Percentiles rank a stretch among this genome's conserved stretches.
These are phyloP conservation scores for Pheucticus melanocephalus DNA, from an alignment of 2,113 vertebrate genomes.

Conservation along the genomic window DNA sequence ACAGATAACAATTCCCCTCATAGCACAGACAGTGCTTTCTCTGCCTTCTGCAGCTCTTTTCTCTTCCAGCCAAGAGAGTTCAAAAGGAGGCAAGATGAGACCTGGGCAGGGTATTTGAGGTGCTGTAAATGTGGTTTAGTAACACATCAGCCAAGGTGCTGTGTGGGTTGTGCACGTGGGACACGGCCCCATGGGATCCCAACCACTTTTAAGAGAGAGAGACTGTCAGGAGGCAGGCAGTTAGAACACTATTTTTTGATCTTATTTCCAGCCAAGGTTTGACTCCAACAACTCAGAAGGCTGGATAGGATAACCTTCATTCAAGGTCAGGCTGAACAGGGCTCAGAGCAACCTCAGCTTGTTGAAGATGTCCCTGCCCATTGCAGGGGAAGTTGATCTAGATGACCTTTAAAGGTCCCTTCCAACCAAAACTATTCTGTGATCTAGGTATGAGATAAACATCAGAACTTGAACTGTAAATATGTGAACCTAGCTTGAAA, in stretches of 20 bases:
- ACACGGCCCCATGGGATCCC: rapidly evolving
- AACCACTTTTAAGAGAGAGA: not conserved
- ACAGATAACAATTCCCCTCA: not conserved
- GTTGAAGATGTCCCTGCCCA: not conserved
- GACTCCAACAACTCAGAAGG: not conserved
- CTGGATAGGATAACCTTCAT: not conserved
- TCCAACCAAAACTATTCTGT: not conserved
- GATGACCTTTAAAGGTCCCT: not conserved
- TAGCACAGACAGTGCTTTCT: not conserved
- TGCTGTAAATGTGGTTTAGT: not conserved
- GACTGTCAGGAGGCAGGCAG: not conserved
- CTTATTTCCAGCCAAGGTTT: not conserved
- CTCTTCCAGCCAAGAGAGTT: not conserved
- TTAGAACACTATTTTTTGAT: not conserved
- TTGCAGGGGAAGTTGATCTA: not conserved
- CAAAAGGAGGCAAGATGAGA: not conserved
- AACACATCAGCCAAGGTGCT: not conserved
- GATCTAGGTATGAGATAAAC: not conserved
- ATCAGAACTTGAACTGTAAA: not conserved
- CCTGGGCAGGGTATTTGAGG: not conserved
- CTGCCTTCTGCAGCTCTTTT: not conserved
- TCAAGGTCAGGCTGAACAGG: not conserved
- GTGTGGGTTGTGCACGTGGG: not conserved
- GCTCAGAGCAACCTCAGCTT: not conserved
- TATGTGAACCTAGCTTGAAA: not conserved